These are phyloP conservation scores for Temnothorax curvispinosus DNA, from an alignment of 1,140 invertebrate genomes.

Conservation along the genomic window DNA sequence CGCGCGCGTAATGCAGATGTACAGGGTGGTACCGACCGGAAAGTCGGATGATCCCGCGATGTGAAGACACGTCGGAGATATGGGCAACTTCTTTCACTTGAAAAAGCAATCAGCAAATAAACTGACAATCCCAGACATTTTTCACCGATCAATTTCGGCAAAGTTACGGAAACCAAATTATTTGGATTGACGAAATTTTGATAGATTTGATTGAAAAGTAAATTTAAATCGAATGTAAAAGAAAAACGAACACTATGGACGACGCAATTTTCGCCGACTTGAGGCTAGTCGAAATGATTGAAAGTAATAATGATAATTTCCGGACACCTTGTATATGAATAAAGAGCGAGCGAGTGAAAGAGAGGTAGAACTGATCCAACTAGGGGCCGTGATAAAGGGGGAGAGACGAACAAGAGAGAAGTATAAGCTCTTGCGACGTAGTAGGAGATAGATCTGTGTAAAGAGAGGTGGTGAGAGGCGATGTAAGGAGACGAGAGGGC, in stretches of 20 bases:
- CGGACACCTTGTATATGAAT: slow-evolving; percentile 26
- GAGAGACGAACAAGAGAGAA: slow-evolving; percentile 34
- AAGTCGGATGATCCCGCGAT: background rate
- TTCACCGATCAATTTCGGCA: background rate
- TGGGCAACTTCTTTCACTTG: background rate
- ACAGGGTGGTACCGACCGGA: slow-evolving; percentile 11
- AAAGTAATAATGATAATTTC: background rate
- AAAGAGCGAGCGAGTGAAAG: slow-evolving; percentile 31
- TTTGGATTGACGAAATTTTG: background rate
- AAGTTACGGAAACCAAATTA: background rate
- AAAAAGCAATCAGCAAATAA: background rate
- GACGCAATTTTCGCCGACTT: background rate
- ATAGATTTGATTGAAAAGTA: background rate
- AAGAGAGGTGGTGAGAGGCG: background rate
- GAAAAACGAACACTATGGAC: too few relatives aligned
- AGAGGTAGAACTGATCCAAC: slow-evolving; percentile 46
- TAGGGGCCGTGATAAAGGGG: background rate
- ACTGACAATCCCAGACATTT: background rate
- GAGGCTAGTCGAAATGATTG: background rate
- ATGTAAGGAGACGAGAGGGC: slow-evolving; percentile 40
- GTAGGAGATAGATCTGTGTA: slow-evolving; percentile 4
- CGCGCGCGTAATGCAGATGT: slow-evolving; percentile 28
- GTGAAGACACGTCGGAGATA: background rate
- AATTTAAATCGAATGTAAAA: background rate
- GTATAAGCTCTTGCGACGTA: slow-evolving; percentile 29